Percentiles rank a stretch among this genome's conserved stretches.
Conservation (phyloP, 2,888 invertebrate species). For the Drosophila recens region DNA sequence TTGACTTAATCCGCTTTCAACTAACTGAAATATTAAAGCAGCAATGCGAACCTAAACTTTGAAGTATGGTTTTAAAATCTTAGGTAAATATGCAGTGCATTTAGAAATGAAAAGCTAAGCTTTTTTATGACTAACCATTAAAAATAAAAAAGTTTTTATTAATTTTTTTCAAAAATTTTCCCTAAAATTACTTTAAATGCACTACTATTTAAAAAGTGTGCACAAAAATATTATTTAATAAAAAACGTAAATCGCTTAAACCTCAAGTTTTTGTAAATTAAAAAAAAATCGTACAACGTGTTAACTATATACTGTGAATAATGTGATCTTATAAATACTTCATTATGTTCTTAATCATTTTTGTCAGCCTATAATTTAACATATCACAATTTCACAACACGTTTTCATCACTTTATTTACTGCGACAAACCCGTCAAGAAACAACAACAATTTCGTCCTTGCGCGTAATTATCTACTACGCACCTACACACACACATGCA, state of each 20-base stretch:
- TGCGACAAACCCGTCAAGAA: neutral
- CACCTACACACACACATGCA: slow-evolving; percentile 28
- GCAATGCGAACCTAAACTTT: neutral
- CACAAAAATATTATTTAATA: no score
- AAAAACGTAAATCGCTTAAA: no score
- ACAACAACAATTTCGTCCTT: slow-evolving; percentile 45
- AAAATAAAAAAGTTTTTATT: neutral
- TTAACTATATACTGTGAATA: neutral
- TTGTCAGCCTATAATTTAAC: neutral
- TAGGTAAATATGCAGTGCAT: neutral
- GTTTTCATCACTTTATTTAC: slow-evolving; percentile 15
- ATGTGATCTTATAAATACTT: neutral
- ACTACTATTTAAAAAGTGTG: no score
- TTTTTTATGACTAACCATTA: neutral
- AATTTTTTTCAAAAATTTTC: no score
- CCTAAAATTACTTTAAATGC: no score
- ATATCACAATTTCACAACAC: slow-evolving; percentile 9
- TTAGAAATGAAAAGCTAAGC: neutral
- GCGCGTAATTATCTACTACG: slow-evolving; percentile 62
- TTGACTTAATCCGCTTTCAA: slow-evolving; percentile 3
- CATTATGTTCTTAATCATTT: neutral
- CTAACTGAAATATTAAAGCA: neutral
- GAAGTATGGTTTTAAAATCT: neutral
- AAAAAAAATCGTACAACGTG: no score
- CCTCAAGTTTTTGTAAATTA: no score